Evolutionary conservation across 2,888 invertebrate genomes (phyloP).

Genomic region (Drosophila melanosoma): DNA sequence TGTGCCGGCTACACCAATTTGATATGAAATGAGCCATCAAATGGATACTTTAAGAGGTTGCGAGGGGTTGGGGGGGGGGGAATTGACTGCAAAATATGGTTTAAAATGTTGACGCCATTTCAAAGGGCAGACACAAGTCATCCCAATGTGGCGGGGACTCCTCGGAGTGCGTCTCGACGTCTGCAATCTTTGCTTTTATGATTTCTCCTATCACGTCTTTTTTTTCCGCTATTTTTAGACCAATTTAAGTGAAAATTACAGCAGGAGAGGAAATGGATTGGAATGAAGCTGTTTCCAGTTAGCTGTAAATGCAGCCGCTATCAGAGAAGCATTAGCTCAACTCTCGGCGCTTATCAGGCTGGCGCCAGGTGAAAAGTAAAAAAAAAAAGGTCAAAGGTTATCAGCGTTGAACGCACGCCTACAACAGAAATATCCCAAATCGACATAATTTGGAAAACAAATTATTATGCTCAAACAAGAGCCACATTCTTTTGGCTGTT

Average conservation of each 20-base stretch:
- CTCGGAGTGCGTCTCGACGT: slow-evolving; percentile 25
- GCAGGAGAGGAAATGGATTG: slow-evolving; percentile 25
- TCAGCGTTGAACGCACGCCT: slow-evolving; percentile 40
- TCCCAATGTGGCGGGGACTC: slow-evolving; percentile 39
- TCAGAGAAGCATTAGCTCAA: slow-evolving; percentile 59
- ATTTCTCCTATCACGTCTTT: slow-evolving; percentile 45
- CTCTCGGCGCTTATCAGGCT: slow-evolving; percentile 55
- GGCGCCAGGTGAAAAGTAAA: slow-evolving; percentile 65
- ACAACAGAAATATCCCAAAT: slow-evolving; percentile 37
- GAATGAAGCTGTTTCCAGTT: slow-evolving; percentile 64
- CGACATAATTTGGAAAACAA: slow-evolving; percentile 61
- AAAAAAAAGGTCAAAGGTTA: slow-evolving; percentile 44
- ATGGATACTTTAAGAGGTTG: slow-evolving; percentile 11
- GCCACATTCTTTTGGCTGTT: slow-evolving; percentile 38
- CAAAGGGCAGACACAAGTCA: slow-evolving; percentile 51
- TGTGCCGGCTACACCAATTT: slow-evolving; percentile 57
- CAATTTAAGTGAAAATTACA: slow-evolving; percentile 67
- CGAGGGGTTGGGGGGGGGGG: slow-evolving; percentile 20
- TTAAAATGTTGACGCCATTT: slow-evolving; percentile 65
- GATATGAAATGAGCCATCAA: slow-evolving; percentile 72
- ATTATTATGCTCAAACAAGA: slow-evolving; percentile 36
- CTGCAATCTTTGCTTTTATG: slow-evolving; percentile 48
- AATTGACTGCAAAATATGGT: slow-evolving; percentile 29
- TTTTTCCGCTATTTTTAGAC: slow-evolving; percentile 66
- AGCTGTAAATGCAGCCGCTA: slow-evolving; percentile 30